phyloP scores from a whole-genome alignment of 2,797 vertebrate genomes.

The Microctenopoma stevenorrisi region DNA sequence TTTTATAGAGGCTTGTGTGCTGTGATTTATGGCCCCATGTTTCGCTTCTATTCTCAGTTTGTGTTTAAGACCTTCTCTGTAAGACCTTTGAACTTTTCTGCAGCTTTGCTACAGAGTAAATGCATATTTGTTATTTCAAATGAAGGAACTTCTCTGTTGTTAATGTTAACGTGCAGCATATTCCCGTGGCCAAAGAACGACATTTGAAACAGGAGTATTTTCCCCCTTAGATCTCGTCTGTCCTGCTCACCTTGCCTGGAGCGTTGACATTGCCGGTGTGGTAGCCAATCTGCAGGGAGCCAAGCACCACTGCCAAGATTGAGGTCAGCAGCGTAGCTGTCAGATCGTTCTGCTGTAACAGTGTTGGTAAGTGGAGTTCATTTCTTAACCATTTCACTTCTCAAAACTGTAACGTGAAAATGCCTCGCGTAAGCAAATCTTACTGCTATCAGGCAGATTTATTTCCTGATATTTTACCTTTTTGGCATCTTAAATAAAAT shows the following conservation, averaged over 20 bases:
- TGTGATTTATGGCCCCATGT: background rate
- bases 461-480: background rate
- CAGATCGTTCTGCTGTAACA: slow-evolving; percentile 71
- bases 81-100: background rate
- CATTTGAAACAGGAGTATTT: background rate
- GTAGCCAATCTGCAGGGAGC: slow-evolving; percentile 86
- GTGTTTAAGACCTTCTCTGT: background rate
- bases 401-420: background rate
- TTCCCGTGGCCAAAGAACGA: background rate
- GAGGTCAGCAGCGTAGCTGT: slow-evolving; percentile 80
- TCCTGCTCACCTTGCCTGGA: slow-evolving; percentile 80
- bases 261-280: slow-evolving; percentile 86
- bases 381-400: background rate
- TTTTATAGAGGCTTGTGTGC: slow-evolving; percentile 43
- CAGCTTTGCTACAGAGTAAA: background rate
- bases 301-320: slow-evolving; percentile 81
- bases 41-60: background rate
- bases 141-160: background rate
- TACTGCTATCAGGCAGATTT: background rate
- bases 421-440: background rate
- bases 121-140: background rate
- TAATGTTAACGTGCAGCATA: background rate
- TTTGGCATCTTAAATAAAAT: background rate
- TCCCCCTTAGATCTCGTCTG: background rate
- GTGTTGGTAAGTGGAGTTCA: background rate